Percentiles rank a stretch among this genome's conserved stretches.
Conservation (phyloP, 2,113 vertebrate genomes). For the Colistium nudipinnis region DNA sequence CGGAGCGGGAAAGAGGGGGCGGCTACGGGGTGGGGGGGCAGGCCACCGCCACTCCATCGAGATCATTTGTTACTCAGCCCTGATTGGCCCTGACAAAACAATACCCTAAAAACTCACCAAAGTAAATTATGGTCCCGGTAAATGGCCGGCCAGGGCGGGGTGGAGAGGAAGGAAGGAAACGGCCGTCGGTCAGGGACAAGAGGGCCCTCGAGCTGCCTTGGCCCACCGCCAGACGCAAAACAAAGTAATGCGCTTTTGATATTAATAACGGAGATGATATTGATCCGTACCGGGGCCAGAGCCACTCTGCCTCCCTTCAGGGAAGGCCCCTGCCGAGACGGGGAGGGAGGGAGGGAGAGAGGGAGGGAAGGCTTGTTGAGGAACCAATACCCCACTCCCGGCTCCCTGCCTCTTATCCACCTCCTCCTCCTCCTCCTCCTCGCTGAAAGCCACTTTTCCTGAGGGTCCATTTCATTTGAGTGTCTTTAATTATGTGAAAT, state of each 20-base stretch:
- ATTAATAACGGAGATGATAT: conserved; percentile 99
- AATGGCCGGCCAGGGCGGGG: conserved; percentile 86
- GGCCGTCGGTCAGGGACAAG: conserved; percentile 56
- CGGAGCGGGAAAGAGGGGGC: conserved; percentile 70
- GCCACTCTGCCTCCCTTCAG: conserved; percentile 78
- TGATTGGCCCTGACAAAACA: conserved; percentile 99
- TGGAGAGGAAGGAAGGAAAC: conserved; percentile 75
- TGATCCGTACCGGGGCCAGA: conserved; percentile 89
- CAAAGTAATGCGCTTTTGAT: conserved; percentile 99
- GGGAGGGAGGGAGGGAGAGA: conserved; percentile 45
- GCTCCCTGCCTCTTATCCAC: conserved; percentile 57
- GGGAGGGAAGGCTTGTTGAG: conserved; percentile 84
- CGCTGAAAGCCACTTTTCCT: conserved; percentile 95
- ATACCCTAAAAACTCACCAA: conserved; percentile 99
- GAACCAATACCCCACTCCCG: conserved; percentile 75
- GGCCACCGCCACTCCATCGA: conserved; percentile 85
- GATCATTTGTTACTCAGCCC: conserved; percentile 97
- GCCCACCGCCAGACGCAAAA: conserved; percentile 91
- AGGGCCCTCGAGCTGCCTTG: conserved; percentile 76
- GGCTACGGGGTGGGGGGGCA: conserved; percentile 81
- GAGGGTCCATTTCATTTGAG: conserved; percentile 93
- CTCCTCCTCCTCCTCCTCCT: conserved; percentile 64
- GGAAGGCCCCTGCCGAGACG: conserved; percentile 61
- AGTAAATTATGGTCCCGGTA: conserved; percentile 98
- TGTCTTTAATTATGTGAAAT: conserved; percentile 98